These are phyloP conservation scores for Euphysa ruthae DNA, from an alignment of 30 jellyfish, hydroid and myxozoan species.

Conservation along the genomic window DNA sequence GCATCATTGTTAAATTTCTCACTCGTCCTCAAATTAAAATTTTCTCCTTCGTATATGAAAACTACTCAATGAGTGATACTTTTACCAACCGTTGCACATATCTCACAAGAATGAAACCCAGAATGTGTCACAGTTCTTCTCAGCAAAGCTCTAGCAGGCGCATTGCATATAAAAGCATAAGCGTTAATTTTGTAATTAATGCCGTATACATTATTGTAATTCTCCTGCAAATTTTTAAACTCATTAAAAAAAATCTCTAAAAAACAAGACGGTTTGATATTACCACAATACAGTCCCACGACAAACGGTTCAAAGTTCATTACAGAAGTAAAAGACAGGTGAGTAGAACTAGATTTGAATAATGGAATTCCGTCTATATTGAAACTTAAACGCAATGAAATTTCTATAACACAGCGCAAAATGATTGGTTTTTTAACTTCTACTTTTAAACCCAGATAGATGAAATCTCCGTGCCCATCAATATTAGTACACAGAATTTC, in stretches of 20 bases:
- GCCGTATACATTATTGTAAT: not conserved
- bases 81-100: constrained; percentile 8
- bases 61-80: not conserved
- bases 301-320: constrained; percentile 6
- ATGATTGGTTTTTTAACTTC: not conserved
- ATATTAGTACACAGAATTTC: not conserved
- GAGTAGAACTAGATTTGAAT: constrained; percentile 17
- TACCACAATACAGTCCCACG: constrained; percentile 35
- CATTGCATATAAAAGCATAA: constrained; percentile 13
- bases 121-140: constrained; percentile 5
- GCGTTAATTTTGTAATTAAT: not conserved
- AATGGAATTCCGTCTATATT: constrained; percentile 37
- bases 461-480: not conserved
- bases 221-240: not conserved
- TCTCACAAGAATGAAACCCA: constrained; percentile 35
- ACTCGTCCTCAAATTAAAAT: not conserved
- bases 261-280: constrained; percentile 21
- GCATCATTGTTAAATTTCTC: too few relatives aligned
- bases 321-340: not conserved
- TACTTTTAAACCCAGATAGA: not conserved
- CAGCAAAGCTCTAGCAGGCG: constrained; percentile 38
- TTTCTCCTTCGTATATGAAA: not conserved
- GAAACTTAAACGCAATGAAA: not conserved
- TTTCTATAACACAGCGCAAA: not conserved
- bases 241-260: constrained; percentile 12